Conservation (phyloP, 2,113 vertebrate genomes). For the Eleginops maclovinus region DNA sequence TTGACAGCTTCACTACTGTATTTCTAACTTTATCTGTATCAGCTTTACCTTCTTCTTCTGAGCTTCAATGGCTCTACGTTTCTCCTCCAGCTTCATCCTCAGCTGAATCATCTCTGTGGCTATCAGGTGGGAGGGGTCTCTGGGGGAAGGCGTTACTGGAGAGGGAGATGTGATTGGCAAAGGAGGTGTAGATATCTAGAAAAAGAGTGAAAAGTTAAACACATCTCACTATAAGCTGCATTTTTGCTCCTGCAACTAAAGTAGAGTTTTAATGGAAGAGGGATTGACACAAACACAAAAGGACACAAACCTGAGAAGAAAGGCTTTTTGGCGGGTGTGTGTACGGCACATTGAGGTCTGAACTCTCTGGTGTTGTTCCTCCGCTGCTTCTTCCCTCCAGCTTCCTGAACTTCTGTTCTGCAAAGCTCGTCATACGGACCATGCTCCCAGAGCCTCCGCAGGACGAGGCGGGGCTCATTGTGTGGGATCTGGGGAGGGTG, state of each 20-base stretch:
- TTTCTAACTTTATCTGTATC: neutral
- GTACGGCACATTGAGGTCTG: conserved; percentile 90
- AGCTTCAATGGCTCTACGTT: conserved; percentile 95
- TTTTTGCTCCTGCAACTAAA: neutral
- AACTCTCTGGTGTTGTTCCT: conserved; percentile 94
- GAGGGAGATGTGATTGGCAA: conserved; percentile 74
- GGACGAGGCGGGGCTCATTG: conserved; percentile 91
- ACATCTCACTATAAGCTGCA: neutral
- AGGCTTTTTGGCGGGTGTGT: conserved; percentile 83
- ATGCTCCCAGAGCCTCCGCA: conserved; percentile 87
- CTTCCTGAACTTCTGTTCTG: conserved; percentile 96
- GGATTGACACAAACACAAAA: neutral
- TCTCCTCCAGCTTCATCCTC: conserved; percentile 97
- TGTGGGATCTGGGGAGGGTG: conserved; percentile 88
- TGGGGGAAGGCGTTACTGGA: conserved; percentile 78
- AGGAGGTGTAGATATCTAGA: conserved; percentile 71
- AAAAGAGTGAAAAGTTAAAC: conserved; percentile 7
- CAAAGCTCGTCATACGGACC: conserved; percentile 98
- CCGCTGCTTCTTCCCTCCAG: conserved; percentile 93
- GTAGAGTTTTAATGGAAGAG: neutral
- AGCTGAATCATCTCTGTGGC: conserved; percentile 98
- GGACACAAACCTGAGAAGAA: conserved; percentile 83
- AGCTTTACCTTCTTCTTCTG: conserved; percentile 92
- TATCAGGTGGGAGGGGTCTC: conserved; percentile 92
- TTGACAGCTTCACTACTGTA: neutral